These are phyloP conservation scores for Podotricha telesiphe DNA, from an alignment of 2,888 invertebrate genomes.

Conservation along the genomic window DNA sequence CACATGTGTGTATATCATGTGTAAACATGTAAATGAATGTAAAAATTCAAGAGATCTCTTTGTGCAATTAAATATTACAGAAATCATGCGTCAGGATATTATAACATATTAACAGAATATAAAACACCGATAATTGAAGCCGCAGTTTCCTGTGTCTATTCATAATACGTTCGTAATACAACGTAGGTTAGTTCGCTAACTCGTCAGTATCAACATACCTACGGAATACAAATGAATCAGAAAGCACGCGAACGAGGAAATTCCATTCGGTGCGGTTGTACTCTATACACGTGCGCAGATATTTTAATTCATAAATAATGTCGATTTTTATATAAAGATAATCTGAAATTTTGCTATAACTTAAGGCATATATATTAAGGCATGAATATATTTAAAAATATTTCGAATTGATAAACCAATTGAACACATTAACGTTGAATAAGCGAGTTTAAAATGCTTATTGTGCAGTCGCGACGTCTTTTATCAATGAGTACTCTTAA, in stretches of 20 bases:
- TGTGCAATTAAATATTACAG: conserved; percentile 22
- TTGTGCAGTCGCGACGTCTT: conserved; percentile 27
- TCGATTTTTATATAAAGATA: neutral
- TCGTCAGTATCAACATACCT: conserved; percentile 49
- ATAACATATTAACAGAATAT: conserved; percentile 47
- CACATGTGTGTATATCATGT: no score
- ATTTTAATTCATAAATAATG: conserved; percentile 44
- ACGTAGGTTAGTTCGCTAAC: conserved; percentile 60
- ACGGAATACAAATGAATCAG: conserved; percentile 78
- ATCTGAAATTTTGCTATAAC: neutral
- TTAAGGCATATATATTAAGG: neutral
- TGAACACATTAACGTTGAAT: neutral
- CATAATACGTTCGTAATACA: conserved; percentile 49
- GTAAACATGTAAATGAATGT: no score
- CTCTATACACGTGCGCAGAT: conserved; percentile 48
- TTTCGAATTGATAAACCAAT: conserved; percentile 5
- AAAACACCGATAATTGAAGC: conserved; percentile 50
- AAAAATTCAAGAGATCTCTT: neutral
- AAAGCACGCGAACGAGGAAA: conserved; percentile 75
- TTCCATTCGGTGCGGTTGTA: conserved; percentile 64
- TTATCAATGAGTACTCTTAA: conserved; percentile 41
- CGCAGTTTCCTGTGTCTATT: conserved; percentile 62
- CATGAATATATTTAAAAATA: neutral
- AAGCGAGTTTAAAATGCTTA: conserved; percentile 8
- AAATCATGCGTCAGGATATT: conserved; percentile 42